Conservation (phyloP, 2,888 invertebrate species). For the Mesochorus sp. region DNA sequence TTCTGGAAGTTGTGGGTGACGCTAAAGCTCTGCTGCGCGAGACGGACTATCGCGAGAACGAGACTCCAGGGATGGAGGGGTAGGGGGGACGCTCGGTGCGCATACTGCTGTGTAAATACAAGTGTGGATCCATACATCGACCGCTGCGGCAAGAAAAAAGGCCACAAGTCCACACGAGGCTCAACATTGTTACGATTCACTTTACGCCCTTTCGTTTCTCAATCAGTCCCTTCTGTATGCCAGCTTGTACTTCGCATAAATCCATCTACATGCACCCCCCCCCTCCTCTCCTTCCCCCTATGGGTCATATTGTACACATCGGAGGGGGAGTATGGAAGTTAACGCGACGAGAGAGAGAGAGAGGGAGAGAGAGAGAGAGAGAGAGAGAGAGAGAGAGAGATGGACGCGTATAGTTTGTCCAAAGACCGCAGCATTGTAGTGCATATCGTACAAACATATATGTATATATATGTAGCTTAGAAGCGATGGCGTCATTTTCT, state of each 20-base stretch:
- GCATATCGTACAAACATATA: no score
- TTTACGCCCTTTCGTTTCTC: background rate
- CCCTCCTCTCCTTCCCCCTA: conserved; percentile 5
- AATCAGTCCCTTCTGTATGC: background rate
- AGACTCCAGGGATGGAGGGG: background rate
- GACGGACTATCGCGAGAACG: conserved; percentile 43
- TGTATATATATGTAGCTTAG: no score
- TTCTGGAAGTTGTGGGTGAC: conserved; percentile 44
- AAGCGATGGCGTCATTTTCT: conserved; percentile 3
- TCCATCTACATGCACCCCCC: conserved; percentile 35
- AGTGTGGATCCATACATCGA: background rate
- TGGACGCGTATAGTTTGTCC: background rate
- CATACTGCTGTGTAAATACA: conserved; percentile 39
- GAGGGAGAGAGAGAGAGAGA: background rate
- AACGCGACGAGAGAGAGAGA: background rate
- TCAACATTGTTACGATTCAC: background rate
- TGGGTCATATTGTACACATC: conserved; percentile 13
- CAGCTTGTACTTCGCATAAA: conserved; percentile 29
- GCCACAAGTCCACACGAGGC: background rate
- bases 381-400: background rate
- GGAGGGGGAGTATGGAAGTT: background rate
- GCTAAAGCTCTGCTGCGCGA: conserved; percentile 26
- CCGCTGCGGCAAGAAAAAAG: background rate
- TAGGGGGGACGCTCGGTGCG: background rate
- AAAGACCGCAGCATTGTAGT: conserved; percentile 24